These are phyloP conservation scores for Eristalinus sepulchralis DNA, from an alignment of 2,888 invertebrate genomes.

Conservation along the genomic window DNA sequence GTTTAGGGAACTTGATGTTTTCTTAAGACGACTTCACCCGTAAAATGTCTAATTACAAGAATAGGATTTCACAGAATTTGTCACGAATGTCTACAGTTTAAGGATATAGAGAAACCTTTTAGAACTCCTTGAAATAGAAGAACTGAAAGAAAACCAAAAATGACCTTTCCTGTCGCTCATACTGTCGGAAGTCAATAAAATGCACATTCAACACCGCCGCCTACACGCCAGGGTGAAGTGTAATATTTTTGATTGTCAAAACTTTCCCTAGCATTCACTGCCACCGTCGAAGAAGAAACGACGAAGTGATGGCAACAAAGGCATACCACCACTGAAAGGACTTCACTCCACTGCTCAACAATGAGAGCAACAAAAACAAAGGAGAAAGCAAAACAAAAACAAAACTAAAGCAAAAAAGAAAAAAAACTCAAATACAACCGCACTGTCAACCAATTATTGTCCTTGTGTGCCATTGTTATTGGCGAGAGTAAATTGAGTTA, in stretches of 20 bases:
- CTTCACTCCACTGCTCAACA: not conserved
- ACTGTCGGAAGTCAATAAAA: constrained; percentile 1
- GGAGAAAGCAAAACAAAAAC: not conserved
- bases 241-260: constrained; percentile 40
- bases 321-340: not conserved
- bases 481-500: constrained; percentile 45
- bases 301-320: not conserved
- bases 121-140: no score
- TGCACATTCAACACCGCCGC: not conserved
- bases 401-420: not conserved
- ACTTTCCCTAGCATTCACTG: not conserved
- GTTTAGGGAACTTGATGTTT: no score
- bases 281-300: not conserved
- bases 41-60: no score
- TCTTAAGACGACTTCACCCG: no score
- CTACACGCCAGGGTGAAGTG: not conserved
- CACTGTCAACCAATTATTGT: constrained; percentile 42
- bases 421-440: not conserved
- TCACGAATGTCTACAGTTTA: no score
- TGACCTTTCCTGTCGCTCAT: not conserved
- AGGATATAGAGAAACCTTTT: no score
- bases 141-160: no score
- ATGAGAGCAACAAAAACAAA: not conserved
- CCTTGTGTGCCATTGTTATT: constrained; percentile 29
- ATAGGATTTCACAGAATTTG: no score